Evolutionary conservation across 1,140 invertebrate genomes (phyloP).

Genomic region (Sweltsa coloradensis): DNA sequence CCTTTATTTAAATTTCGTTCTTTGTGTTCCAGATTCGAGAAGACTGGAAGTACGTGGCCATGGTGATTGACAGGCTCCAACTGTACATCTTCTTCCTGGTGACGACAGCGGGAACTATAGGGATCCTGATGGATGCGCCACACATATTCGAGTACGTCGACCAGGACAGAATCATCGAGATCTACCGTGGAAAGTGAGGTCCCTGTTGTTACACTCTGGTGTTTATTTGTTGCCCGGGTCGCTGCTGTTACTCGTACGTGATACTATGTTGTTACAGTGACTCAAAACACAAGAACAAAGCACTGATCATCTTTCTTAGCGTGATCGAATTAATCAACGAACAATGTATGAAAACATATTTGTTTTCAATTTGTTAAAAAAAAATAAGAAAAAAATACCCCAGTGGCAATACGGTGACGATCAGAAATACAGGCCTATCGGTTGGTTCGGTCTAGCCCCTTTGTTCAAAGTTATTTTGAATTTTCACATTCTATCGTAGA

Average conservation of each 20-base stretch:
- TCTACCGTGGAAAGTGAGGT: constrained; percentile 78
- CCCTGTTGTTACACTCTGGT: constrained; percentile 25
- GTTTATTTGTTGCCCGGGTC: constrained; percentile 19
- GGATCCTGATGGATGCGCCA: constrained; percentile 96
- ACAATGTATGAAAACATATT: neutral
- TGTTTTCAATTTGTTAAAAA: neutral
- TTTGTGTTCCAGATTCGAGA: constrained; percentile 69
- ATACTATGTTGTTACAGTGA: constrained; percentile 5
- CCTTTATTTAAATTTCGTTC: constrained; percentile 1
- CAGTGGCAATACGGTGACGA: constrained; percentile 5
- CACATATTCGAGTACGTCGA: constrained; percentile 99
- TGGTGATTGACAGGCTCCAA: constrained; percentile 96
- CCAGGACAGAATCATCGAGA: constrained; percentile 91
- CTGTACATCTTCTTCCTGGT: constrained; percentile 96
- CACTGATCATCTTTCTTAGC: neutral
- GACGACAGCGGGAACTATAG: constrained; percentile 88
- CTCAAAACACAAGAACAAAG: neutral
- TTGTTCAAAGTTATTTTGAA: too few relatives aligned
- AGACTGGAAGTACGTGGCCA: constrained; percentile 99
- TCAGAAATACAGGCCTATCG: constrained; percentile 6
- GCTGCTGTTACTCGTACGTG: constrained; percentile 10
- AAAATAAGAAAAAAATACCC: too few relatives aligned
- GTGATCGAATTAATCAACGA: constrained; percentile 1
- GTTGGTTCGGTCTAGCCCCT: constrained; percentile 6
- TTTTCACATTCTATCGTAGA: neutral